These are phyloP conservation scores for Heliconius erato DNA, from an alignment of 2,888 invertebrate genomes.

Conservation along the genomic window DNA sequence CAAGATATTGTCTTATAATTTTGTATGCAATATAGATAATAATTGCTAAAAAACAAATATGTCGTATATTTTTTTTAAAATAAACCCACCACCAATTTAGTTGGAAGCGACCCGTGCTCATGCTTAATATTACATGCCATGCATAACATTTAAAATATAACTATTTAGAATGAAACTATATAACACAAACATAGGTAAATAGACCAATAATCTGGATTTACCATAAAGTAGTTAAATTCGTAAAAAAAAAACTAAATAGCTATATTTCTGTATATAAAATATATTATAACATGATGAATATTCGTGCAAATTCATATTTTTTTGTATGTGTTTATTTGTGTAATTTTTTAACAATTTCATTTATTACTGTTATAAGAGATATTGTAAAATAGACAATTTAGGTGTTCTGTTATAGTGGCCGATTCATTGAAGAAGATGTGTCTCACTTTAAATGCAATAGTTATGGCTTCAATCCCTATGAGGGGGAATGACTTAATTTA, in stretches of 20 bases:
- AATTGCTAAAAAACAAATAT: neutral
- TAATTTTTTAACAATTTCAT: neutral
- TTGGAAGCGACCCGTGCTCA: conserved; percentile 44
- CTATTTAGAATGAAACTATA: conserved; percentile 21
- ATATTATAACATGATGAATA: neutral
- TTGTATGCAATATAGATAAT: neutral
- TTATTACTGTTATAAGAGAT: too few species aligned
- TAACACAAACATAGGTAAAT: neutral
- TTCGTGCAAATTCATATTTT: conserved; percentile 11
- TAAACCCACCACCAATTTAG: conserved; percentile 47
- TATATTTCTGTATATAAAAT: conserved; percentile 10
- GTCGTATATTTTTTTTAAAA: neutral
- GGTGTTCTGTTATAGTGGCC: too few species aligned
- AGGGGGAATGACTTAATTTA: too few species aligned
- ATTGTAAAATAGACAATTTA: too few species aligned
- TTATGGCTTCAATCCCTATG: too few species aligned
- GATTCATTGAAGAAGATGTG: too few species aligned
- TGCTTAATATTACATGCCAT: conserved; percentile 43
- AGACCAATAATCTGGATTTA: neutral
- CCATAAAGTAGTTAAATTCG: neutral
- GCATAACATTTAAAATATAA: conserved; percentile 36
- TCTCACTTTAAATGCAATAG: too few species aligned
- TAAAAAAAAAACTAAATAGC: neutral
- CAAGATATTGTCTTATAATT: neutral
- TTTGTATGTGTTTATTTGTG: neutral